A percentile compares a stretch with the other conserved stretches of the same genome.
phyloP scores from a whole-genome alignment of 2,888 invertebrate genomes.

The Camptogramma bilineatum region DNA sequence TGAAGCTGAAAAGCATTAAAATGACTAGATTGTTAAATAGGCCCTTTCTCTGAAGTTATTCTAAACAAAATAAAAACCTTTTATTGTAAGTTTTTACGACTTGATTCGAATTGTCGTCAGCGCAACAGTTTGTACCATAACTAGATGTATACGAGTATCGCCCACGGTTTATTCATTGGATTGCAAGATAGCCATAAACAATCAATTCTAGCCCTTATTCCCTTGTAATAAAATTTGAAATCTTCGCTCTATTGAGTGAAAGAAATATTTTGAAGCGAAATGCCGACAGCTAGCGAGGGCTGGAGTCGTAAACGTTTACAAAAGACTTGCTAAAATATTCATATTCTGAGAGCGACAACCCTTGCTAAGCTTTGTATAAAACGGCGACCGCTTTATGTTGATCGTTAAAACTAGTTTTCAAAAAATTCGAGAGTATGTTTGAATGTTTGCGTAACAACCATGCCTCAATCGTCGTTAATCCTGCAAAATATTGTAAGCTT shows the following conservation, averaged over 20 bases:
- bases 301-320: constrained; percentile 57
- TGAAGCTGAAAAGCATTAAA: no score
- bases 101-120: neutral
- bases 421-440: no score
- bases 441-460: no score
- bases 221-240: constrained; percentile 33
- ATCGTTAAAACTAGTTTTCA: neutral
- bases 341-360: constrained; percentile 51
- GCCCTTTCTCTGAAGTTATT: neutral
- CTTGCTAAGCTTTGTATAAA: constrained; percentile 13
- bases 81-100: neutral
- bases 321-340: constrained; percentile 64
- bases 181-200: constrained; percentile 17
- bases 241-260: constrained; percentile 34
- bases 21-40: neutral
- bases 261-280: constrained; percentile 46
- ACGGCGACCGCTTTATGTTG: neutral
- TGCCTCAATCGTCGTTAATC: no score
- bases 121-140: neutral
- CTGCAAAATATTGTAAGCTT: no score
- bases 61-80: neutral
- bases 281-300: constrained; percentile 49
- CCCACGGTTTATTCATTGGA: constrained; percentile 21
- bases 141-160: neutral
- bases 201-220: constrained; percentile 35